Base-by-base conservation (phyloP, 2,113 vertebrate genomes). In the Ochotona princeps region DNA sequence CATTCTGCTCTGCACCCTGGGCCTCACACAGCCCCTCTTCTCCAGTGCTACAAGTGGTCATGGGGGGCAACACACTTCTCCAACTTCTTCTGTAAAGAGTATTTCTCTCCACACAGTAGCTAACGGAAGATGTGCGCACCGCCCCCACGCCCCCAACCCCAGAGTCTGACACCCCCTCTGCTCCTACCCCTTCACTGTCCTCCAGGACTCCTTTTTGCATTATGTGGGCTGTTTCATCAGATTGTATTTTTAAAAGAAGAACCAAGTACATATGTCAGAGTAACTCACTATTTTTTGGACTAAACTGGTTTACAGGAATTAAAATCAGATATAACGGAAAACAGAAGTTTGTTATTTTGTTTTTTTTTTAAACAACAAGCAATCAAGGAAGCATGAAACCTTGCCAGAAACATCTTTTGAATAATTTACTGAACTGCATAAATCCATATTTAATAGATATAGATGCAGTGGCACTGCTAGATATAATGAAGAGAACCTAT, bases 381-480 rank as follows among this genome's bases (percentile, higher is more conserved):
- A 63, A 63, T 74, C 25, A 78, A 83, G 32, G 30, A 85, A 83
- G 13, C 51, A 67, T 67, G 32, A 87, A 83, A 76, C 4, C 13
- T 54, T 92, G 20, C 61, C 67, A 51, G 61, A 95, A 81, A 66
- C 9, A 61, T n/a, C 28, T 18, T 90, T 69, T 76, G 61, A 95
- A 30, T 89, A 70, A 61, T 78, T 93, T 89, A 57, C 83, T 25
- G 83, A 94, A 70, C 1, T 69, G 8, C 15, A 13, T 65, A 25
- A 47, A 25, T 82, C 74, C 89, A 2, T 65, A 80, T 83, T 81
- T 92, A 51, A 47, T 14, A 76, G 63, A 61, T 65, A 70, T 65
- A 57, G 12, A 21, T 8, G 23, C 51, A 30, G 67, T 57, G 38
- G 1, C 20, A 54, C 60, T 89, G 89, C 84, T 38, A 80, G n/a